Percentiles rank a stretch among this genome's conserved stretches.
Conservation (phyloP, 1,140 invertebrate species). For the Calliphora vicina region DNA sequence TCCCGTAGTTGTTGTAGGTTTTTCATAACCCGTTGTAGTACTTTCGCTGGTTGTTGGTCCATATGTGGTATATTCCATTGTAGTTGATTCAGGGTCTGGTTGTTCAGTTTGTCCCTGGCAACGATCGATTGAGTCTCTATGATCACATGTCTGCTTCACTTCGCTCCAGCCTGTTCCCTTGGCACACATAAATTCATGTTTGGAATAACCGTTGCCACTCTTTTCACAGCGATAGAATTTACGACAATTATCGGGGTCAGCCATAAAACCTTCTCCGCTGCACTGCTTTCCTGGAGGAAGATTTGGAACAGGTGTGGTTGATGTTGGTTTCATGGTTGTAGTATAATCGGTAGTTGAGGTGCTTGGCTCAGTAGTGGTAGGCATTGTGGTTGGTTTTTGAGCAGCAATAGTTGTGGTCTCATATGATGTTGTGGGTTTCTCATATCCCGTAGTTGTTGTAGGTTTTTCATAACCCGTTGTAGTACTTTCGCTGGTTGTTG, state of each 20-base stretch:
- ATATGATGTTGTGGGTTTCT: slow-evolving; percentile 12
- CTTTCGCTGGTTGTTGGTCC: slow-evolving; percentile 25
- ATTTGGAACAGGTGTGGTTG: slow-evolving; percentile 45
- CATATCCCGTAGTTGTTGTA: slow-evolving; percentile 32
- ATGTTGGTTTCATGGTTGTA: slow-evolving; percentile 40
- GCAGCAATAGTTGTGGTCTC: not conserved
- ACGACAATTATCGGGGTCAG: slow-evolving; percentile 68
- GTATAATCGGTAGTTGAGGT: slow-evolving; percentile 35
- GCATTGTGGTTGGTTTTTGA: slow-evolving; percentile 35
- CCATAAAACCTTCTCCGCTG: slow-evolving; percentile 70
- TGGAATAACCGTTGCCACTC: slow-evolving; percentile 60
- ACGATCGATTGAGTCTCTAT: slow-evolving; percentile 44
- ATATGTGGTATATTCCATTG: slow-evolving; percentile 40
- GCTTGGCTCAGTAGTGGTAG: not conserved
- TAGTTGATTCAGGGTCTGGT: slow-evolving; percentile 40
- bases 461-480: slow-evolving; percentile 38
- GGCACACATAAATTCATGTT: slow-evolving; percentile 61
- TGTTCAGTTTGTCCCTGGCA: slow-evolving; percentile 42
- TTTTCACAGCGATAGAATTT: slow-evolving; percentile 69
- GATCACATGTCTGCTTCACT: slow-evolving; percentile 60
- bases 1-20: slow-evolving; percentile 37
- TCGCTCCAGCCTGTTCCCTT: slow-evolving; percentile 65
- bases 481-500: slow-evolving; percentile 22
- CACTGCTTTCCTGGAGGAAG: slow-evolving; percentile 58
- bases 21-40: slow-evolving; percentile 36